Percentiles rank a stretch among this genome's conserved stretches.
Conservation (phyloP, 1,140 invertebrate species). For the Drosophila paulistorum region DNA sequence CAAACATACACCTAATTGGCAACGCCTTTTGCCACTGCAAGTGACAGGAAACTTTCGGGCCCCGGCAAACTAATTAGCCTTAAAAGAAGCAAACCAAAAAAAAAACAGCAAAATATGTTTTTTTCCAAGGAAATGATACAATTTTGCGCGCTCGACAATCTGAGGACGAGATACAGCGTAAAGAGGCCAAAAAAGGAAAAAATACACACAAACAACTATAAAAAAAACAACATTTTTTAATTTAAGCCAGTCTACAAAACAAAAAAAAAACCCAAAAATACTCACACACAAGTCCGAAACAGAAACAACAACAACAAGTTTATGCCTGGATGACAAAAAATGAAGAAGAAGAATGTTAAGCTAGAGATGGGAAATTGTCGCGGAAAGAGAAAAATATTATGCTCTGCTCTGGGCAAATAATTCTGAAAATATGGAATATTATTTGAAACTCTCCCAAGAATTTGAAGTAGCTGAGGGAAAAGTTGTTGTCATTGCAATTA, state of each 20-base stretch:
- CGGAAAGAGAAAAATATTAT: constrained; percentile 8
- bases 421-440: no score
- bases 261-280: neutral
- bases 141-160: constrained; percentile 62
- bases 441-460: no score
- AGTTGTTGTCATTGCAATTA: no score
- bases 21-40: constrained; percentile 75
- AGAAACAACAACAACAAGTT: constrained; percentile 37
- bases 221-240: constrained; percentile 69
- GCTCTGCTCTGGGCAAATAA: neutral
- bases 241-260: constrained; percentile 50
- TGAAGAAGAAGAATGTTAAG: constrained; percentile 15
- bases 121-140: constrained; percentile 76
- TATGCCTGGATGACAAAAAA: constrained; percentile 35
- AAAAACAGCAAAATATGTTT: constrained; percentile 27
- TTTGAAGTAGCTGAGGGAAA: no score
- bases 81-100: constrained; percentile 50
- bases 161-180: neutral
- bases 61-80: constrained; percentile 77
- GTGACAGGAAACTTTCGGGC: constrained; percentile 73
- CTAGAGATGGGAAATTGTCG: constrained; percentile 8
- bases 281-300: constrained; percentile 8
- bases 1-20: constrained; percentile 65
- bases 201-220: constrained; percentile 47
- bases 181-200: constrained; percentile 5